Conservation (phyloP, 2,888 invertebrate species). For the Glyphotaelius pellucidus region DNA sequence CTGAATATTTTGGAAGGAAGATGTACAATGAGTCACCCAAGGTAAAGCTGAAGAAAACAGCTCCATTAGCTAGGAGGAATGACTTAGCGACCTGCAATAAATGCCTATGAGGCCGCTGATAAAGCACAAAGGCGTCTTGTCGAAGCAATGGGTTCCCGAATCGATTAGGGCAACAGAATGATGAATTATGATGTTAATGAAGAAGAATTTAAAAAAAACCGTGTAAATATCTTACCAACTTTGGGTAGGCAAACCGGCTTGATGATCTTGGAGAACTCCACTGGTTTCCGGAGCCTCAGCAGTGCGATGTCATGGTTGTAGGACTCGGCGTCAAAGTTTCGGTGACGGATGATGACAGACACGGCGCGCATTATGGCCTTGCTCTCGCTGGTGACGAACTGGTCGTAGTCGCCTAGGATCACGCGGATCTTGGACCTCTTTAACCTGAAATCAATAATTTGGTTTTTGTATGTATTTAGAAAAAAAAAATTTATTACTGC, state of each 20-base stretch:
- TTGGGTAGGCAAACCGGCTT: conserved; percentile 88
- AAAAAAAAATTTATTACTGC: no score
- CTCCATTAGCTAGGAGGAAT: no score
- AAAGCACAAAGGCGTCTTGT: no score
- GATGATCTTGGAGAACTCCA: conserved; percentile 85
- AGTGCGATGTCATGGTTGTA: conserved; percentile 93
- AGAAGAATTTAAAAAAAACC: not conserved
- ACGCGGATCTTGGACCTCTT: conserved; percentile 89
- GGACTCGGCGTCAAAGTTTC: conserved; percentile 90
- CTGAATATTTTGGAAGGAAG: no score
- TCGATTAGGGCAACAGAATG: no score
- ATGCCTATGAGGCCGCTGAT: no score
- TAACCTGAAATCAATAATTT: conserved; percentile 76
- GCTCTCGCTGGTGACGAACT: conserved; percentile 86
- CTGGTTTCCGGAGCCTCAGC: conserved; percentile 86
- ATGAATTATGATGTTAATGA: no score
- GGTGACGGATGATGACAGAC: conserved; percentile 85
- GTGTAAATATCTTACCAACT: conserved; percentile 75
- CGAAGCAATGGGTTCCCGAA: no score
- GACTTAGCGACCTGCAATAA: no score
- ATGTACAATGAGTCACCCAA: no score
- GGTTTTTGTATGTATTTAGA: not conserved
- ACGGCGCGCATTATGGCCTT: conserved; percentile 90
- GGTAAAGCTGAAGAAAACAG: no score
- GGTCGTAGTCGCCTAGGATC: conserved; percentile 91